Conservation (phyloP, 2,888 invertebrate species). For the Vanessa cardui region DNA sequence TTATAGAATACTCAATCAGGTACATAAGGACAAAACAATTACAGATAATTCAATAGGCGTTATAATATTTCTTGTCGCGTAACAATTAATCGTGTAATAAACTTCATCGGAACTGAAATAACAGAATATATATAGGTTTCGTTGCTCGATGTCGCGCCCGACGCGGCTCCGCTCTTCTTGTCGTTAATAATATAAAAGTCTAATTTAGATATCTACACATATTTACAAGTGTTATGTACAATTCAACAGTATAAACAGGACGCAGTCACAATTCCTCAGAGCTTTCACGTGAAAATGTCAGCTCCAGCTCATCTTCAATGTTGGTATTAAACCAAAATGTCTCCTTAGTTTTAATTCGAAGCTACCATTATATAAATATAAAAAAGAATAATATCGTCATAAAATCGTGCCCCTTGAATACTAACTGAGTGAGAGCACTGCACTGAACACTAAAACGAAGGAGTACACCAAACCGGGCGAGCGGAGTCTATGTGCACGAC, state of each 20-base stretch:
- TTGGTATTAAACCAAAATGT: too few species aligned
- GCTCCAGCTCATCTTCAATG: too few species aligned
- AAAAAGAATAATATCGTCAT: background rate
- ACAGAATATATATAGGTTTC: constrained; percentile 2
- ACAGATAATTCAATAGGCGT: too few species aligned
- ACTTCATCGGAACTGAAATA: background rate
- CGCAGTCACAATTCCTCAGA: constrained; percentile 1
- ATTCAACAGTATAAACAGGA: constrained; percentile 6
- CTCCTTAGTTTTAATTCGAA: too few species aligned
- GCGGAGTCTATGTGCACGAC: constrained; percentile 38
- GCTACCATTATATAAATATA: background rate
- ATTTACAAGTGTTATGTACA: constrained; percentile 19
- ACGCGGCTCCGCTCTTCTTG: background rate
- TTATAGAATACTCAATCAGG: too few species aligned
- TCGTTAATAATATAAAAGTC: constrained; percentile 2
- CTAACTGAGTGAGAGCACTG: constrained; percentile 14
- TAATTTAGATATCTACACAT: constrained; percentile 7
- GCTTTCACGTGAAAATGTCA: background rate
- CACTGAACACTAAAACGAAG: constrained; percentile 5
- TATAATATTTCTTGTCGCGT: too few species aligned
- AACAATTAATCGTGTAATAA: background rate
- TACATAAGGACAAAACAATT: too few species aligned
- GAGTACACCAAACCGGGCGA: constrained; percentile 25
- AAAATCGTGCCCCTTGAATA: background rate
- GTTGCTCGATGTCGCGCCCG: constrained; percentile 6